These are phyloP conservation scores for Branchellion lobata DNA, from an alignment of 2,888 invertebrate genomes.

Conservation along the genomic window DNA sequence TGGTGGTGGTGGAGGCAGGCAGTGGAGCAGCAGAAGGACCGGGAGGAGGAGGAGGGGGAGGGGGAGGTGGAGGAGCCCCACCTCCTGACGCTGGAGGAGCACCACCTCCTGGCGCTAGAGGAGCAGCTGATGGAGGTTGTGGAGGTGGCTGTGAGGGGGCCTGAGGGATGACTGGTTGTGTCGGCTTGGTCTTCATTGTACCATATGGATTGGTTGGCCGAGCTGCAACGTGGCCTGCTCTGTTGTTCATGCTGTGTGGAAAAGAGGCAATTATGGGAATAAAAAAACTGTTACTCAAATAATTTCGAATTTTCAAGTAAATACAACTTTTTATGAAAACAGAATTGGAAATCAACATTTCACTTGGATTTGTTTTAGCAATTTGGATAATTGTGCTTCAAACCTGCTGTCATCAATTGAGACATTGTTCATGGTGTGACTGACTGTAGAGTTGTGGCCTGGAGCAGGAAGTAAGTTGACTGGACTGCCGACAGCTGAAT, in stretches of 20 bases:
- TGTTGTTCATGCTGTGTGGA: not conserved
- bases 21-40: constrained; percentile 2
- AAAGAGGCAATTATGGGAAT: too few relatives aligned
- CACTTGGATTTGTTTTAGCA: too few relatives aligned
- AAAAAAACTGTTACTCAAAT: too few relatives aligned
- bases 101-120: not conserved
- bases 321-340: too few relatives aligned
- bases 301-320: too few relatives aligned
- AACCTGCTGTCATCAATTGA: constrained; percentile 11
- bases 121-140: constrained; percentile 1
- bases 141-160: constrained; percentile 27
- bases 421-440: not conserved
- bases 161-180: not conserved
- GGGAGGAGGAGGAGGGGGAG: constrained; percentile 36
- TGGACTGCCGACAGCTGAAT: not conserved
- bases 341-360: too few relatives aligned
- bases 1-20: not conserved
- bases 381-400: too few relatives aligned
- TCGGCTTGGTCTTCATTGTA: not conserved
- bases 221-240: not conserved
- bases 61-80: not conserved
- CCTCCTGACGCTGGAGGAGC: not conserved
- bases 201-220: not conserved
- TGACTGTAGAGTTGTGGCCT: not conserved
- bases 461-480: not conserved